Percentiles rank a stretch among this genome's conserved stretches.
phyloP scores from a whole-genome alignment of 2,888 invertebrate genomes.

The Aplocera efformata region DNA sequence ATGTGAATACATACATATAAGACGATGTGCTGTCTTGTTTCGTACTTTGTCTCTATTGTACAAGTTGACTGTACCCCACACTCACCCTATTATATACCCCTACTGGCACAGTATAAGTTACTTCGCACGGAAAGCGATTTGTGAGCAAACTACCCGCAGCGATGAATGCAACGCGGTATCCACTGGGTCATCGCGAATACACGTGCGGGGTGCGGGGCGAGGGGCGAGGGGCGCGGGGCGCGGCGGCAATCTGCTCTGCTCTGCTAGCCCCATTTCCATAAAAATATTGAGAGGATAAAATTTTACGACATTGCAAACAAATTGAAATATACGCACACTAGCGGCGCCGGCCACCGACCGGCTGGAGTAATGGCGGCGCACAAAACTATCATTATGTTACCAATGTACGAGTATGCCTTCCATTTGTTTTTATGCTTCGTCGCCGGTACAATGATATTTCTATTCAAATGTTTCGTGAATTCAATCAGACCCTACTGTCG shows the following conservation, averaged over 20 bases:
- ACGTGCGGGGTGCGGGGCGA: too few relatives aligned
- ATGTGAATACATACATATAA: too few relatives aligned
- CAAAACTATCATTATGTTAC: neutral
- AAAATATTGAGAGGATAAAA: constrained; percentile 8
- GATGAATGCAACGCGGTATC: neutral
- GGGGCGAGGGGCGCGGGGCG: too few relatives aligned
- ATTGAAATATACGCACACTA: constrained; percentile 2
- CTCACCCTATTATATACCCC: too few relatives aligned
- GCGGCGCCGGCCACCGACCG: neutral
- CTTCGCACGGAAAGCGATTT: too few relatives aligned
- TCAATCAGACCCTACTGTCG: constrained; percentile 7
- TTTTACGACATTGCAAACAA: constrained; percentile 3
- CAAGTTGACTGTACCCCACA: too few relatives aligned
- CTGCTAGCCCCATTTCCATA: constrained; percentile 4
- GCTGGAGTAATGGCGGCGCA: neutral
- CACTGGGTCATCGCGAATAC: neutral
- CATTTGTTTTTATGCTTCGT: neutral
- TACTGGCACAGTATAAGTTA: too few relatives aligned
- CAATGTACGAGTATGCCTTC: neutral
- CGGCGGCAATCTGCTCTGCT: constrained; percentile 2
- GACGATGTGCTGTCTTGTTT: too few relatives aligned
- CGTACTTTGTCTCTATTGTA: too few relatives aligned
- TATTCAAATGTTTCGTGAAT: constrained; percentile 6
- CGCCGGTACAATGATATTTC: constrained; percentile 2
- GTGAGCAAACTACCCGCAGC: neutral